These are phyloP conservation scores for Panagrolaimus sp. DNA, from an alignment of 1,140 invertebrate species.

Conservation along the genomic window DNA sequence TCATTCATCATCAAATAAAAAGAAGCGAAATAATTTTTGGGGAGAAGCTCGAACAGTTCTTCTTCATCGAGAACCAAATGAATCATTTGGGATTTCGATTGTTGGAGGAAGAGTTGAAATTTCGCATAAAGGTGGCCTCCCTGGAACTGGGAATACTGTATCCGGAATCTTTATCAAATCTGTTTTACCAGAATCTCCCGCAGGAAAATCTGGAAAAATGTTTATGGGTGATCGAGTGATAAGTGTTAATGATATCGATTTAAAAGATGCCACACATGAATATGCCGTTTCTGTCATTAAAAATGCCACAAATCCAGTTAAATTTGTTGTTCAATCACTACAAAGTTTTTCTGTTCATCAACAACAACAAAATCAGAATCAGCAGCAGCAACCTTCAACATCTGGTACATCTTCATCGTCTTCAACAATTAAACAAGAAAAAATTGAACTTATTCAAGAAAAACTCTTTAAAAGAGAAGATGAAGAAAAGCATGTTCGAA, in stretches of 20 bases:
- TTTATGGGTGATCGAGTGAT: slow-evolving; percentile 68
- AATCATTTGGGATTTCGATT: slow-evolving; percentile 76
- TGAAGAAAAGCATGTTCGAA: slow-evolving; percentile 10
- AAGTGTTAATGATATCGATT: slow-evolving; percentile 76
- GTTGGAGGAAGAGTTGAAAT: slow-evolving; percentile 83
- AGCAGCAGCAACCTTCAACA: slow-evolving; percentile 5
- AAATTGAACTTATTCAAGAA: slow-evolving; percentile 6
- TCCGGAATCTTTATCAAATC: slow-evolving; percentile 97
- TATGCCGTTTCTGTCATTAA: slow-evolving; percentile 90
- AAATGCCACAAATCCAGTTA: slow-evolving; percentile 79
- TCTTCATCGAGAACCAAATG: slow-evolving; percentile 70
- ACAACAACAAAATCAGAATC: slow-evolving; percentile 23
- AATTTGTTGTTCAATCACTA: slow-evolving; percentile 84
- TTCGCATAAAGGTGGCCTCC: slow-evolving; percentile 59
- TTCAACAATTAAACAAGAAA: slow-evolving; percentile 8
- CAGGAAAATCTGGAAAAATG: slow-evolving; percentile 76
- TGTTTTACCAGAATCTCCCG: slow-evolving; percentile 87
- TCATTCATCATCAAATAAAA: neutral
- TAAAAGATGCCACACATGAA: slow-evolving; percentile 83
- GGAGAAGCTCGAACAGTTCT: slow-evolving; percentile 73
- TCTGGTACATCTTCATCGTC: slow-evolving; percentile 22
- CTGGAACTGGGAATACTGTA: slow-evolving; percentile 64
- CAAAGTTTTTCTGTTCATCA: slow-evolving; percentile 61
- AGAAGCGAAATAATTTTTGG: slow-evolving; percentile 70
- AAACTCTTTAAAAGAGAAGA: slow-evolving; percentile 16